Percentiles rank a stretch among this genome's conserved stretches.
phyloP scores from a whole-genome alignment of 2,113 vertebrate species.

The Calypte anna region DNA sequence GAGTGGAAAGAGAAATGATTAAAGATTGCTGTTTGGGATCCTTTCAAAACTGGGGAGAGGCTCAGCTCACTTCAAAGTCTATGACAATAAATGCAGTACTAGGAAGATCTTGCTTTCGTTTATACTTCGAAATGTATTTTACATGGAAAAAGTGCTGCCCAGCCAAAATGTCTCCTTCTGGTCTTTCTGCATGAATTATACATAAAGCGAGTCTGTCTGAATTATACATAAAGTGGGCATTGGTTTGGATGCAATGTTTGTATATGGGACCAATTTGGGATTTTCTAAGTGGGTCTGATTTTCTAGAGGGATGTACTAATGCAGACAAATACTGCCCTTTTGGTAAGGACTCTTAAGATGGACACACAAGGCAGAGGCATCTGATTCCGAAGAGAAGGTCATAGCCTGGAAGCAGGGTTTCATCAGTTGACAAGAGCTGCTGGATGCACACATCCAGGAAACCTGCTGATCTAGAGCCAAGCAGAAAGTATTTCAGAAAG shows the following conservation, averaged over 20 bases:
- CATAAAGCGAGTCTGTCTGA: not conserved
- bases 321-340: not conserved
- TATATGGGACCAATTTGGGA: not conserved
- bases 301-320: not conserved
- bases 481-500: not conserved
- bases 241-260: not conserved
- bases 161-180: not conserved
- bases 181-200: not conserved
- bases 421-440: accelerated
- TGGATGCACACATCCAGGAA: not conserved
- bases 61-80: not conserved
- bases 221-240: not conserved
- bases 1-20: constrained; percentile 22
- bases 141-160: not conserved
- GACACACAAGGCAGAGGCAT: not conserved
- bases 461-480: not conserved
- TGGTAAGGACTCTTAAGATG: not conserved
- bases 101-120: not conserved
- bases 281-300: not conserved
- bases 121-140: not conserved
- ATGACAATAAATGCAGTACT: not conserved
- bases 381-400: not conserved
- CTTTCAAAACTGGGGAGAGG: not conserved
- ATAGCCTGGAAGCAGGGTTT: not conserved
- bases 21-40: not conserved